phyloP scores from a whole-genome alignment of 2,113 vertebrate genomes.

The Haliaeetus leucogaster region DNA sequence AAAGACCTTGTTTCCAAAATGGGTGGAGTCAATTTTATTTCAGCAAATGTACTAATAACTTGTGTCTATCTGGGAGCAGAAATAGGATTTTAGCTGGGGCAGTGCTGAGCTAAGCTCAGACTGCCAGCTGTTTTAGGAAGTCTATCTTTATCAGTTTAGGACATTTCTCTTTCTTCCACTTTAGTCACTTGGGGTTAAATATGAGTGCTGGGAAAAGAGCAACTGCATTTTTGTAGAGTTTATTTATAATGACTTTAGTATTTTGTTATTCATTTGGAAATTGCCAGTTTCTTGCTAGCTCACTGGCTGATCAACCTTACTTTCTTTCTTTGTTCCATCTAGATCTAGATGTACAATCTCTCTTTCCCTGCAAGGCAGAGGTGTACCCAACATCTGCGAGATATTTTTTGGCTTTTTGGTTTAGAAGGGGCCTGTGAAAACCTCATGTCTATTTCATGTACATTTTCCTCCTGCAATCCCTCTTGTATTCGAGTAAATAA shows the following conservation, averaged over 20 bases:
- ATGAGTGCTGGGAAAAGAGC: neutral
- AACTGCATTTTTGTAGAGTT: neutral
- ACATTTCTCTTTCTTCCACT: neutral
- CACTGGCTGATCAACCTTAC: neutral
- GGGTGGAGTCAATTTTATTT: neutral
- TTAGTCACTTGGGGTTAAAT: neutral
- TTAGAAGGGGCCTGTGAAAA: neutral
- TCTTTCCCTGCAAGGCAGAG: neutral
- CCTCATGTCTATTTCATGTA: neutral
- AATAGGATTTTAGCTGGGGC: neutral
- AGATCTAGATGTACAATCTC: neutral
- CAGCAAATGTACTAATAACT: neutral
- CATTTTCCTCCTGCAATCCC: neutral
- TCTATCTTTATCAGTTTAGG: neutral
- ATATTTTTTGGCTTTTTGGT: neutral
- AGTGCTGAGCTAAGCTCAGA: neutral
- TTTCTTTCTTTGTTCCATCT: neutral
- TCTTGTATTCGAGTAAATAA: neutral
- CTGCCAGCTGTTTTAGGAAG: neutral
- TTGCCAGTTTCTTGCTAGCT: neutral
- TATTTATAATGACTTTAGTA: neutral
- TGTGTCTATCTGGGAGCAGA: neutral
- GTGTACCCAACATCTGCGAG: neutral
- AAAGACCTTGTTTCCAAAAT: neutral
- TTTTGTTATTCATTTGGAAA: neutral